A percentile compares a stretch with the other conserved stretches of the same genome.
phyloP scores from a whole-genome alignment of 2,888 invertebrate species.

The Eurytoma adleriae region DNA sequence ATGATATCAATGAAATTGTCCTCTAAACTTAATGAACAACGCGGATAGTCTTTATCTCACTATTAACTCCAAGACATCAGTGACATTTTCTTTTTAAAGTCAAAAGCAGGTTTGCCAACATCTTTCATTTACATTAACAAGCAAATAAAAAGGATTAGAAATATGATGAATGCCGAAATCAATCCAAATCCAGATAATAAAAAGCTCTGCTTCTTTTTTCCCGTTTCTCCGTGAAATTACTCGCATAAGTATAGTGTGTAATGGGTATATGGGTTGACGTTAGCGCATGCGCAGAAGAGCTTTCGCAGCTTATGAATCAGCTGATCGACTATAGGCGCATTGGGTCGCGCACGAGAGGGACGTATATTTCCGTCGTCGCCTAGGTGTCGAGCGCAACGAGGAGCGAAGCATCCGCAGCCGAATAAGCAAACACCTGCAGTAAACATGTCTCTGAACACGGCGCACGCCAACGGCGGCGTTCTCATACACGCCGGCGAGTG shows the following conservation, averaged over 20 bases:
- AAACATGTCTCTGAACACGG: slow-evolving; percentile 96
- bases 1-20: not conserved
- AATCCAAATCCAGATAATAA: too few relatives aligned
- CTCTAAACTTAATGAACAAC: not conserved
- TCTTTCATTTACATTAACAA: too few relatives aligned
- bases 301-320: slow-evolving; percentile 69
- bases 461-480: slow-evolving; percentile 96
- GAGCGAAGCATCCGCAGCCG: too few relatives aligned
- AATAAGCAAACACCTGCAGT: not conserved
- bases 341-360: too few relatives aligned
- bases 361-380: slow-evolving; percentile 6
- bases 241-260: not conserved
- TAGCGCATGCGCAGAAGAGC: slow-evolving; percentile 58
- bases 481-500: slow-evolving; percentile 96
- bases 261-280: slow-evolving; percentile 42
- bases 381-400: too few relatives aligned
- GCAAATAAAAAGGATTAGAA: too few relatives aligned
- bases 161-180: too few relatives aligned
- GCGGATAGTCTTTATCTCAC: not conserved
- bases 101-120: too few relatives aligned
- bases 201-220: too few relatives aligned
- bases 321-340: slow-evolving; percentile 59
- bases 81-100: too few relatives aligned
- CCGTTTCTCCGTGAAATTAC: too few relatives aligned
- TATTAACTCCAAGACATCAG: too few relatives aligned